These are phyloP conservation scores for Chelonus formosanus DNA, from an alignment of 2,888 invertebrate species.

Conservation along the genomic window DNA sequence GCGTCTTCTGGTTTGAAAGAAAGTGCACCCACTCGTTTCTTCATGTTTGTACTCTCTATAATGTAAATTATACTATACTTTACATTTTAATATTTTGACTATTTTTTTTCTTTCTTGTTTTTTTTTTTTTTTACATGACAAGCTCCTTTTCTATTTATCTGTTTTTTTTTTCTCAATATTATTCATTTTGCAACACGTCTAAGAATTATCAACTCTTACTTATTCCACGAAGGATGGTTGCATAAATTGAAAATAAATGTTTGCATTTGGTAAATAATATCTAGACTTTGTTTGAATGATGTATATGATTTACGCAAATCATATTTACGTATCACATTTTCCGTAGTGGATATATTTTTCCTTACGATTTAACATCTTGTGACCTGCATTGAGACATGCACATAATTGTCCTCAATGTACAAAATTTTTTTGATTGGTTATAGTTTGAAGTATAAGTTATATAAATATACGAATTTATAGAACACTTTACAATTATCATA, in stretches of 20 bases:
- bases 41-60: conserved; percentile 6
- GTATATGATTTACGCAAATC: no score
- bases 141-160: background rate
- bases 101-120: background rate
- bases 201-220: conserved; percentile 5
- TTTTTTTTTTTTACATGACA: no score
- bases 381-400: no score
- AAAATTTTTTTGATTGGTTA: no score
- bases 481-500: no score
- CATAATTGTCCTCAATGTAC: no score
- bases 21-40: conserved; percentile 27
- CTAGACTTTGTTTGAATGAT: conserved; percentile 1
- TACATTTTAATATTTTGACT: background rate
- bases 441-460: no score
- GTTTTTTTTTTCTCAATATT: background rate
- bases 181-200: background rate
- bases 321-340: no score
- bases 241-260: conserved; percentile 35
- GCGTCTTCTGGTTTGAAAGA: conserved; percentile 20
- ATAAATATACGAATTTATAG: no score
- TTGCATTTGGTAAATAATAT: conserved; percentile 37
- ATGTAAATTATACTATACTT: no score
- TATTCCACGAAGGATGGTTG: conserved; percentile 40
- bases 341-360: no score
- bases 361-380: no score